phyloP scores from a whole-genome alignment of 2,113 vertebrate species.

The Pterophyllum scalare region DNA sequence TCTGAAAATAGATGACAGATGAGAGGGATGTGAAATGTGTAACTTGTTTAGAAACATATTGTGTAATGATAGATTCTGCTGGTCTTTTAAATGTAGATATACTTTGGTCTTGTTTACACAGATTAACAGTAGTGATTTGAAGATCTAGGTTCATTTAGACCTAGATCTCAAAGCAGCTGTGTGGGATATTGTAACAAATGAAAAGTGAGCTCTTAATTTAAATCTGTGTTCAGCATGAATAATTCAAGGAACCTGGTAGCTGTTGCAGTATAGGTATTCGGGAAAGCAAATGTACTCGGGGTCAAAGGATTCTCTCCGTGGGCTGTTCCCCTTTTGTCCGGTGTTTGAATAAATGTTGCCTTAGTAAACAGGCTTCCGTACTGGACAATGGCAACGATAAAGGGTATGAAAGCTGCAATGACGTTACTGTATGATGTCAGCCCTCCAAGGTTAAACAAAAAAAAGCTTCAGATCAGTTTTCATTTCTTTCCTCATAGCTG shows the following conservation, averaged over 20 bases:
- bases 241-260: background rate
- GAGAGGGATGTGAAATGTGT: background rate
- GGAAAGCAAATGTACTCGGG: background rate
- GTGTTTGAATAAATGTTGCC: constrained; percentile 24
- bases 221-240: background rate
- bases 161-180: background rate
- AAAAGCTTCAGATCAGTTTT: background rate
- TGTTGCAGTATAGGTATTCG: background rate
- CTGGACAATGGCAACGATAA: constrained; percentile 25
- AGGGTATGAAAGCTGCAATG: background rate
- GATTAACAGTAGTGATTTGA: background rate
- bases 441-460: background rate
- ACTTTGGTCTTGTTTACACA: constrained; percentile 3
- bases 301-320: constrained; percentile 1
- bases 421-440: constrained; percentile 39
- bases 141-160: background rate
- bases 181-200: background rate
- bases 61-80: constrained; percentile 21
- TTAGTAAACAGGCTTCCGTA: constrained; percentile 22
- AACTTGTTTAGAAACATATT: constrained; percentile 38
- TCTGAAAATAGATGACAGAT: constrained; percentile 52
- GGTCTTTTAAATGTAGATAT: background rate
- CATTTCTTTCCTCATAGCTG: constrained; percentile 15
- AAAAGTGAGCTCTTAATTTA: background rate
- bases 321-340: background rate